Conservation (phyloP, 2,797 vertebrate genomes). For the Malacoctenus gilli region DNA sequence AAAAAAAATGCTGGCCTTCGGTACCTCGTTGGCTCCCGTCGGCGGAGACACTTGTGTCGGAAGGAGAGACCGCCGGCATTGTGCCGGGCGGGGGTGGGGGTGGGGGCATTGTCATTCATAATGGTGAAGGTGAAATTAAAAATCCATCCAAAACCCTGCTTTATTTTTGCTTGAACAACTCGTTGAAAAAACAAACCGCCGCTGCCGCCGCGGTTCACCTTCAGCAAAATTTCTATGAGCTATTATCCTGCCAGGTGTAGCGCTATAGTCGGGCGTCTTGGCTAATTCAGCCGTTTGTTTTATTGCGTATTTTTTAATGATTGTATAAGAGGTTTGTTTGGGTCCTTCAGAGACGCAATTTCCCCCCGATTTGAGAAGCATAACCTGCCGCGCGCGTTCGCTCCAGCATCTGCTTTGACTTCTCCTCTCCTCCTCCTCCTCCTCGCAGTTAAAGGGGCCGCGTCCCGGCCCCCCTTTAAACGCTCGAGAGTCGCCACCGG, state of each 20-base stretch:
- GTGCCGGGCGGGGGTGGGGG: too few relatives aligned
- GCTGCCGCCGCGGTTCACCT: constrained; percentile 24
- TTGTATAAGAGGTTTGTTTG: too few relatives aligned
- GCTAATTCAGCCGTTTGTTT: background rate
- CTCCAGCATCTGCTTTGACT: background rate
- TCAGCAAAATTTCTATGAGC: constrained; percentile 17
- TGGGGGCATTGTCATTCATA: constrained; percentile 54
- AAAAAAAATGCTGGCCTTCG: constrained; percentile 68
- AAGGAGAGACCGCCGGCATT: constrained; percentile 44
- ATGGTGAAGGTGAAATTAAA: constrained; percentile 67
- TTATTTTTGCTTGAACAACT: constrained; percentile 49
- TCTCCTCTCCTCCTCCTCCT: background rate
- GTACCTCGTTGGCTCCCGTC: constrained; percentile 56
- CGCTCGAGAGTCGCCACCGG: constrained; percentile 72
- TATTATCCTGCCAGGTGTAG: constrained; percentile 15
- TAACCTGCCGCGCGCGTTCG: too few relatives aligned
- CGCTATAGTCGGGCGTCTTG: background rate
- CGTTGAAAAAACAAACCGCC: constrained; percentile 55
- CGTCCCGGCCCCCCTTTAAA: too few relatives aligned
- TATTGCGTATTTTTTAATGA: background rate
- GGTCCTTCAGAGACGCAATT: too few relatives aligned
- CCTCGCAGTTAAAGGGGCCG: too few relatives aligned
- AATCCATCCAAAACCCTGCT: constrained; percentile 54
- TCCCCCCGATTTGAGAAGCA: too few relatives aligned
- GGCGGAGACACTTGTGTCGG: constrained; percentile 47